Evolutionary conservation across 2,797 vertebrate species (phyloP), one percentile per base, ranked within the genome.

Genomic region (Parauchenoglanis punctatus): DNA sequence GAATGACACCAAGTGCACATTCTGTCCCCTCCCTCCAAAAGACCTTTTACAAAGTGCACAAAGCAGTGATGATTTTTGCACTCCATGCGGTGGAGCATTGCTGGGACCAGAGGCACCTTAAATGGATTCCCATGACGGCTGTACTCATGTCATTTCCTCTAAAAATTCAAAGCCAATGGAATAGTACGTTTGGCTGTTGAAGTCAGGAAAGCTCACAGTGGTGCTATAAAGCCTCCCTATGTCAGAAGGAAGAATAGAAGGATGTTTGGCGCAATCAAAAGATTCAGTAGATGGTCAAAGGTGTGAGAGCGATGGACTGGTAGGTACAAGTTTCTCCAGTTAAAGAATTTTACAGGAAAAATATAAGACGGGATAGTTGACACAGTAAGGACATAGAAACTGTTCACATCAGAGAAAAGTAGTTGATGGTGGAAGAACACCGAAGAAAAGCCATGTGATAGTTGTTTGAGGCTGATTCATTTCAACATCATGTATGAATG

Each of bases 191-290:
- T 63, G 83, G 87, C 87, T 88, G 81, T 80, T 91, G 87, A 94
- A 88, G 90, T 93, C 91, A 91, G 78, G 88, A 91, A 86, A 87
- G 89, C 93, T 94, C 94, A 96, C 94, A 94, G 94, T 94, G 94
- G 93, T 92, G 93, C 91, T 90, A 85, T 88, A 89, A 91, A 91
- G 88, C 87, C 83, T 88, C 68, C 82, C 58, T 87, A 89, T 78
- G 58, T 87, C 80, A 86, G 83, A 87, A 85, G 87, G 87, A 84
- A 87, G 59, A 83, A 87, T 35, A 78, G n/a, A 73, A 3, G 65
- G 88, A 65, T 46, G 31, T 49, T 88, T 28, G 12, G 12, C 23
- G 31, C 15, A 81, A 25, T 81, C 86, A 91, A 81, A 85, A 67
- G 28, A 75, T 83, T 89, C 76, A 54, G 86, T 76, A 87, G 84